Evolutionary conservation across 1,140 invertebrate genomes (phyloP).

Genomic region (Drosophila burlai): DNA sequence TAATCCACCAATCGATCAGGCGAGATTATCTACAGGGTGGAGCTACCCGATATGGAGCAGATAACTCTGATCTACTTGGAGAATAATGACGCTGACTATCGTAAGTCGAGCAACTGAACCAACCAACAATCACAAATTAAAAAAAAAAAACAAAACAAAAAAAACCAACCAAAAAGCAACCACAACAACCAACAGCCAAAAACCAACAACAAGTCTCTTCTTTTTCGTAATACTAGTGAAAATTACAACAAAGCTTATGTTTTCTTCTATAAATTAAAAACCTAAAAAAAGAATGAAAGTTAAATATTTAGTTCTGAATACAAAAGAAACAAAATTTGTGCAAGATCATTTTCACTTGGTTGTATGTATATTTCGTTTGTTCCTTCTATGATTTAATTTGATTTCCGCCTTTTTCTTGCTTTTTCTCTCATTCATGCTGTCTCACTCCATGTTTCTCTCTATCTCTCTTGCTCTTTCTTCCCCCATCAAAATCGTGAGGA

Average conservation of each 20-base stretch:
- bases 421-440: slow-evolving; percentile 56
- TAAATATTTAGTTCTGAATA: slow-evolving; percentile 51
- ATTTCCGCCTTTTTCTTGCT: slow-evolving; percentile 53
- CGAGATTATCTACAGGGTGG: slow-evolving; percentile 95
- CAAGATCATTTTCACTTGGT: slow-evolving; percentile 41
- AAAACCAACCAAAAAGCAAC: slow-evolving; percentile 49
- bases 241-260: slow-evolving; percentile 39
- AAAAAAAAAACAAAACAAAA: slow-evolving; percentile 14
- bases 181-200: slow-evolving; percentile 54
- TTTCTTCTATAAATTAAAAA: slow-evolving; percentile 50
- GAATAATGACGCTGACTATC: slow-evolving; percentile 89
- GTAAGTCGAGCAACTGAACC: slow-evolving; percentile 88
- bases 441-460: slow-evolving; percentile 26
- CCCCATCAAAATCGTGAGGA: slow-evolving; percentile 14
- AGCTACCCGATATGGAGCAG: slow-evolving; percentile 95
- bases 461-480: slow-evolving; percentile 7
- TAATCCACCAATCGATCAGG: slow-evolving; percentile 85
- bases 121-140: slow-evolving; percentile 57
- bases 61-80: slow-evolving; percentile 95
- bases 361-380: slow-evolving; percentile 40
- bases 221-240: slow-evolving; percentile 43
- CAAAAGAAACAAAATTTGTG: slow-evolving; percentile 49
- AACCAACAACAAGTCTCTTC: slow-evolving; percentile 28
- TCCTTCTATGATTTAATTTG: slow-evolving; percentile 22
- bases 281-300: slow-evolving; percentile 38